phyloP scores from a whole-genome alignment of 2,797 vertebrate species.

The Leuciscus waleckii region DNA sequence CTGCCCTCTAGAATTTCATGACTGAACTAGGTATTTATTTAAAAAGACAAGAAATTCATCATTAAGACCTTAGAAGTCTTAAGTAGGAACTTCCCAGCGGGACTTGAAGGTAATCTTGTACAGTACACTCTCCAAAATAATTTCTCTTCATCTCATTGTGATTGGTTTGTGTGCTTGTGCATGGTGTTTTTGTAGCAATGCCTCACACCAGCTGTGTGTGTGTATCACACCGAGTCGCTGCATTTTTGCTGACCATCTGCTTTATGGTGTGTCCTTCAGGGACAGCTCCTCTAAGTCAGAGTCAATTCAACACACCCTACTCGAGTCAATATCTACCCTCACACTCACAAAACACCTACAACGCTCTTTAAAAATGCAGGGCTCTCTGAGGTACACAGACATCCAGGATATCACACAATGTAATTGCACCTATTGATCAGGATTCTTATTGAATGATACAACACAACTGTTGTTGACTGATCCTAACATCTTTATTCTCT shows the following conservation, averaged over 20 bases:
- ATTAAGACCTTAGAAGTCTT: neutral
- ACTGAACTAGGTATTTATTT: neutral
- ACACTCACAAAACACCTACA: constrained; percentile 21
- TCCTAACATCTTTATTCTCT: neutral
- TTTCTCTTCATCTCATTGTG: neutral
- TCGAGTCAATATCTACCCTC: constrained; percentile 25
- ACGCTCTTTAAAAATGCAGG: constrained; percentile 33
- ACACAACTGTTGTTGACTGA: neutral
- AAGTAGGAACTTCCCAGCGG: neutral
- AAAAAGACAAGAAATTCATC: too few relatives aligned
- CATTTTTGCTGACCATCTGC: constrained; percentile 64
- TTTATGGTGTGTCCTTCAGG: constrained; percentile 61
- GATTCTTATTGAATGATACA: neutral
- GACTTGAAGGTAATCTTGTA: neutral
- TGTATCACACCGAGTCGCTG: constrained; percentile 28
- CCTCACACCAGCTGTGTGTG: constrained; percentile 34
- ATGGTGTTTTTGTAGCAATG: constrained; percentile 40
- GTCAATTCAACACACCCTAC: constrained; percentile 33
- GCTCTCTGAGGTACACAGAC: constrained; percentile 8
- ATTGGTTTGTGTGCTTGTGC: constrained; percentile 44
- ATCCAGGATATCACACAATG: neutral
- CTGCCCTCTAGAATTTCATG: neutral
- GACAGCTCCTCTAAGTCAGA: constrained; percentile 45
- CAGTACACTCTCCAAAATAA: neutral
- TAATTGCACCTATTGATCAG: constrained; percentile 36